Base-by-base conservation (phyloP, 2,888 invertebrate species). In the Prenolepis imparis region DNA sequence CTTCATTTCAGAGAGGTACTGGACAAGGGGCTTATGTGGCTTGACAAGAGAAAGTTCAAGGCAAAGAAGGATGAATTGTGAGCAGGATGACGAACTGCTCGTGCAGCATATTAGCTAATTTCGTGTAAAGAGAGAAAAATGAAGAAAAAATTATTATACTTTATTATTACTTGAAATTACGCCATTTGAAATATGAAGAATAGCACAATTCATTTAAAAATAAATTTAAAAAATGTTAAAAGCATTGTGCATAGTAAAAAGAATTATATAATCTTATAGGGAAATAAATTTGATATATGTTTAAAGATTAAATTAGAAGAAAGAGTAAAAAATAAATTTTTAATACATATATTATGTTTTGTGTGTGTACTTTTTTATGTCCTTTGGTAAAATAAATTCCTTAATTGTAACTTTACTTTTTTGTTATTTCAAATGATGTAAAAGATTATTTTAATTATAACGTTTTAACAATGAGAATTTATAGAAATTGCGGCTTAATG, bases 21-120 rank as follows among this genome's bases (percentile, higher is more conserved):
- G 12, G 59, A 84, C 11, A 52, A 83, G 44, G 32, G 39, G 32
- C 77, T 67, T 57, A 81, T 57, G 52, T 80, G 24, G 66, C 78
- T 12, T 82, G 28, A 84, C n/a, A 83, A 18, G 4, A 86, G 83
- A 28, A 78, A 44, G 72, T 85, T 70, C 28, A 86, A 80, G 21
- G 18, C 21, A 21, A 3, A 8, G 48, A 6, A 11, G 11, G 3
- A 44, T 28, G 9, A 0, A n/a, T 8, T 1, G 1, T 5, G 36
- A 52, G 3, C 4, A 39, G 11, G 3, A 11, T 3, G 48, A 28
- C 4, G n/a, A 70, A 12, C 0, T 67, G 18, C 11, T 82, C 18
- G 3, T 57, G 4, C 75, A 81, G 9, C 11, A 82, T 3, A n/a
- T 59, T 18, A 66, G 63, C 9, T 21, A 66, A 59, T 9, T 32